Evolutionary conservation across 2,113 vertebrate genomes (phyloP).

Genomic region (Syrrhaptes paradoxus): DNA sequence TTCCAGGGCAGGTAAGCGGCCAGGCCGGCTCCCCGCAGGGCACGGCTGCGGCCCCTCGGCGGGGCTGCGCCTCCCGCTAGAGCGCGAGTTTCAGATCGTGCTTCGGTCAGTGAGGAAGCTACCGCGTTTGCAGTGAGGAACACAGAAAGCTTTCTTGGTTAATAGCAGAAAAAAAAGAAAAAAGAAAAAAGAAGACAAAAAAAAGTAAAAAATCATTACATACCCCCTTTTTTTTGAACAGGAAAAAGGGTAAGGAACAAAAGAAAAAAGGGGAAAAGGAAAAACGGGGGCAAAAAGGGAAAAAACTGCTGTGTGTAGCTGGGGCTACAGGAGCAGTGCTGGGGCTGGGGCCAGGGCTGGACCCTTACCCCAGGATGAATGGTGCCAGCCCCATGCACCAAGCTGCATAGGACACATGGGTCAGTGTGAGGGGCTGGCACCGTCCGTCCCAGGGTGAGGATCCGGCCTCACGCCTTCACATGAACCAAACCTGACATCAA

Average conservation of each 20-base stretch:
- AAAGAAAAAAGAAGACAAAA: too few species aligned
- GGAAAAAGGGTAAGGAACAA: not conserved
- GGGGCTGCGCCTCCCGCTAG: rapidly evolving
- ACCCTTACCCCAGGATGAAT: rapidly evolving
- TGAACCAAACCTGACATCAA: constrained; percentile 68
- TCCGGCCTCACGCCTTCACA: constrained; percentile 35
- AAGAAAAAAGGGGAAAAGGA: rapidly evolving
- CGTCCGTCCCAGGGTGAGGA: not conserved
- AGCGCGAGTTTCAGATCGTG: not conserved
- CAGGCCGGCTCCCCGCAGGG: not conserved
- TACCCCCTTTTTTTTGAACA: too few species aligned
- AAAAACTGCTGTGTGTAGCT: rapidly evolving
- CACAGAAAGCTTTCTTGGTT: not conserved
- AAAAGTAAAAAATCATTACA: too few species aligned
- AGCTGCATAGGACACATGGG: rapidly evolving
- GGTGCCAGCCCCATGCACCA: rapidly evolving
- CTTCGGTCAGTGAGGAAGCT: not conserved
- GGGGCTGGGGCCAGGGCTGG: not conserved
- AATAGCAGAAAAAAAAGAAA: rapidly evolving
- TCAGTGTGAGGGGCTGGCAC: not conserved
- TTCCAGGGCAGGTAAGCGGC: not conserved
- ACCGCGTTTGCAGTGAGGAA: not conserved
- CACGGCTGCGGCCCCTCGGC: not conserved
- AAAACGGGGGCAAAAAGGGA: rapidly evolving
- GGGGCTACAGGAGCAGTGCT: rapidly evolving